A percentile compares a stretch with the other conserved stretches of the same genome.
These are phyloP conservation scores for Lepidostoma basale DNA, from an alignment of 1,140 invertebrate species.

Conservation along the genomic window DNA sequence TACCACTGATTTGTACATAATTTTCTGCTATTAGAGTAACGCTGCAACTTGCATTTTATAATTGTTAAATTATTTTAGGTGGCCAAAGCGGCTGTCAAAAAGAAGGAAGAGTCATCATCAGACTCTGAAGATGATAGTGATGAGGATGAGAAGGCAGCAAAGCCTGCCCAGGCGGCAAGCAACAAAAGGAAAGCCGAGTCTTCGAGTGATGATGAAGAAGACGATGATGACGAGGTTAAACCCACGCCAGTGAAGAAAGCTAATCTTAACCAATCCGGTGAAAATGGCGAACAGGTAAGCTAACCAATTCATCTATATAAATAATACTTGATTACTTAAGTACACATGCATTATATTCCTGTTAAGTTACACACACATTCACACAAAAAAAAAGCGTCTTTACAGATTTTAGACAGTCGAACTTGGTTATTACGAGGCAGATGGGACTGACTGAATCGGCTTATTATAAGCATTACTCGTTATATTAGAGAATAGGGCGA, in stretches of 20 bases:
- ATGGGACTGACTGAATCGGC: too few species aligned
- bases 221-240: conserved; percentile 49
- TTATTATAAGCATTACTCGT: too few species aligned
- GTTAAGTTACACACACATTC: too few species aligned
- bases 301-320: too few species aligned
- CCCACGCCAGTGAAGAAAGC: conserved; percentile 51
- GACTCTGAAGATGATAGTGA: conserved; percentile 41
- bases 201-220: conserved; percentile 52
- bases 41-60: too few species aligned
- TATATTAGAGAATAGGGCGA: too few species aligned
- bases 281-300: conserved; percentile 38
- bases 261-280: conserved; percentile 51
- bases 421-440: too few species aligned
- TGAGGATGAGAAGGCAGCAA: conserved; percentile 44
- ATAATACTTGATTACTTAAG: too few species aligned
- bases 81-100: conserved; percentile 11
- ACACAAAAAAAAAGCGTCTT: too few species aligned
- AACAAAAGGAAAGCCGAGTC: conserved; percentile 49
- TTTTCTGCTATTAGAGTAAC: background rate
- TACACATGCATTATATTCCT: too few species aligned
- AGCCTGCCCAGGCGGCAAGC: conserved; percentile 38
- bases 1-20: background rate
- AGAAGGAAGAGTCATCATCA: background rate
- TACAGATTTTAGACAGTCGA: too few species aligned
- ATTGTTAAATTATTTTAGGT: conserved; percentile 16